phyloP scores from a whole-genome alignment of 2,888 invertebrate species.

The Lasius platythorax region DNA sequence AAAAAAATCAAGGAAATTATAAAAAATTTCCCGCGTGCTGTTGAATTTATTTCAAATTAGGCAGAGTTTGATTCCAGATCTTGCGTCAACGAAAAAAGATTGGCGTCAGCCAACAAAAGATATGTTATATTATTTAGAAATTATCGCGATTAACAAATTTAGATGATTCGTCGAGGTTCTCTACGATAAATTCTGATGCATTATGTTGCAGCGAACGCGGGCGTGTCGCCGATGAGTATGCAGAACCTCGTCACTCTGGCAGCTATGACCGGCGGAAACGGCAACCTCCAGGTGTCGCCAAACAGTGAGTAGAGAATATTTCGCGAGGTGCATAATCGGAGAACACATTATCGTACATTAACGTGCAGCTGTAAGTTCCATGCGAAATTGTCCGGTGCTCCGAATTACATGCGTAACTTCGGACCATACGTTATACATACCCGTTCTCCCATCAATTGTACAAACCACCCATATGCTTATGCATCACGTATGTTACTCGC shows the following conservation, averaged over 20 bases:
- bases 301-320: constrained; percentile 85
- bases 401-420: constrained; percentile 40
- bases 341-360: constrained; percentile 43
- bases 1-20: background rate
- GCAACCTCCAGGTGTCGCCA: constrained; percentile 87
- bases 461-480: constrained; percentile 41
- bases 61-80: background rate
- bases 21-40: background rate
- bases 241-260: constrained; percentile 97
- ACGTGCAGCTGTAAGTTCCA: constrained; percentile 38
- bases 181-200: constrained; percentile 16
- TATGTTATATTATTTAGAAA: constrained; percentile 7
- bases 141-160: background rate
- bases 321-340: constrained; percentile 35
- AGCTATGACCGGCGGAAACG: constrained; percentile 89
- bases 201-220: constrained; percentile 82
- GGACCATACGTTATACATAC: background rate
- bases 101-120: background rate
- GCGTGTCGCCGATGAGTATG: constrained; percentile 92
- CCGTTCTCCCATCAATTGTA: constrained; percentile 36
- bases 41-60: background rate
- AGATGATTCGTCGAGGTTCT: background rate
- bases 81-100: too few relatives aligned
- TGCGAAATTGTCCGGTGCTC: constrained; percentile 24
- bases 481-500: constrained; percentile 45